Base-by-base conservation (phyloP, 1,140 invertebrate genomes). In the Hyphantria cunea region DNA sequence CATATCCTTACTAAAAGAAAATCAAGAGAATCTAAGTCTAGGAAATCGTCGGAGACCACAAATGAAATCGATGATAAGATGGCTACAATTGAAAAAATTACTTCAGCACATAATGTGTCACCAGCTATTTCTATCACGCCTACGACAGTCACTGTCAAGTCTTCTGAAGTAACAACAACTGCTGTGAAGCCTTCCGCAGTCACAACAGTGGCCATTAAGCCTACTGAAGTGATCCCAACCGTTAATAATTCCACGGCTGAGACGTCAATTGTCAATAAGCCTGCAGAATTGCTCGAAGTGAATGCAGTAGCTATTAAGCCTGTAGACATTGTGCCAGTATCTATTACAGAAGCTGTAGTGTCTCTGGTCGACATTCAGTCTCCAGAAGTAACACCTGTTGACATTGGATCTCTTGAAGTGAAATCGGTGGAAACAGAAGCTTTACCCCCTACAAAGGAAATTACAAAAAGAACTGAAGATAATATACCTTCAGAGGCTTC, bases 321-420 rank as follows among this genome's bases (percentile, higher is more conserved):
- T 25, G 17, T 5, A 25, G 17, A 25, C 17, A 25, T 25, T 3
- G 5, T 5, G 17, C 17, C 17, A 5, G 17, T 25, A 1, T 25
- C 17, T 25, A 25, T 25, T 25, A 25, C 17, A 25, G 17, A 25
- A 3, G 17, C 17, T 5, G 17, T 3, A 25, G 17, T 25, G 17
- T 25, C 76, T 0, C 84, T 84, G 0, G 79, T 86, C 0, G 82
- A 84, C 6, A 66, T 83, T 0, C 89, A 84, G 64, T 89, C 88
- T 0, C 80, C 78, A 6, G 86, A 87, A 60, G 56, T 68, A 89
- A 62, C 76, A 0, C 84, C 86, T 0, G 79, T 86, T 0, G 84
- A 84, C 6, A 66, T 83, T 0, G 89, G 84, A 62, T 89, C 88
- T 3, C 80, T 76, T 5, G 86, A 89, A 60, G 60, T 68, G 5